Evolutionary conservation across 2,888 invertebrate species (phyloP).

Genomic region (Cerastis leucographa): DNA sequence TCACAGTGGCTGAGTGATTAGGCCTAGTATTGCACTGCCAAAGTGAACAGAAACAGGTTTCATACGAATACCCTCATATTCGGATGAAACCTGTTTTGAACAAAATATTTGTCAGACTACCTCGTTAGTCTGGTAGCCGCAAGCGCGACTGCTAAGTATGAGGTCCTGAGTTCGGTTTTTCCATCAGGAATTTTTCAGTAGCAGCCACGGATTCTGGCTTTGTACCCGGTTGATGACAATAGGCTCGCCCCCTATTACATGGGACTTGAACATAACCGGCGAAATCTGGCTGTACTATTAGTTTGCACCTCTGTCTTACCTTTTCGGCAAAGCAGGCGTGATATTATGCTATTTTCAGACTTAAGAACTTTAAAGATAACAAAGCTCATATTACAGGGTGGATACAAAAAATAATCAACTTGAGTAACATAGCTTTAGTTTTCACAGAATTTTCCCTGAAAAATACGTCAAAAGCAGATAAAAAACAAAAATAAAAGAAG

Average conservation of each 20-base stretch:
- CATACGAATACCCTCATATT: too few relatives aligned
- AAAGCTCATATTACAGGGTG: not conserved
- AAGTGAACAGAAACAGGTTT: too few relatives aligned
- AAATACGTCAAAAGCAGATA: constrained; percentile 4
- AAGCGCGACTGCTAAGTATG: too few relatives aligned
- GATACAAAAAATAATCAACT: not conserved
- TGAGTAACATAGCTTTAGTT: not conserved
- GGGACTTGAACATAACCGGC: too few relatives aligned
- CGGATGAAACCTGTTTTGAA: not conserved
- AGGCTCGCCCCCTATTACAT: too few relatives aligned
- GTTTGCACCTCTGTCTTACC: not conserved
- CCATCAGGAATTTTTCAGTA: too few relatives aligned
- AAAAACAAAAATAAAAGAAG: constrained; percentile 24
- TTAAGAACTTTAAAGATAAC: not conserved
- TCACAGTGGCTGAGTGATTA: not conserved
- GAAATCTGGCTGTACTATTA: too few relatives aligned
- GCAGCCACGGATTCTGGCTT: too few relatives aligned
- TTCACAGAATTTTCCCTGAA: not conserved
- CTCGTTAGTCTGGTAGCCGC: too few relatives aligned
- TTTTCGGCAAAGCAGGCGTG: not conserved
- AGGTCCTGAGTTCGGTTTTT: too few relatives aligned
- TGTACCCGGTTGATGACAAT: too few relatives aligned
- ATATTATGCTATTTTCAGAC: not conserved
- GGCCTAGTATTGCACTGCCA: too few relatives aligned
- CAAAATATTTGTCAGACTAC: not conserved